These are phyloP conservation scores for Nasua narica DNA, from an alignment of 2,797 vertebrate species.

Conservation along the genomic window DNA sequence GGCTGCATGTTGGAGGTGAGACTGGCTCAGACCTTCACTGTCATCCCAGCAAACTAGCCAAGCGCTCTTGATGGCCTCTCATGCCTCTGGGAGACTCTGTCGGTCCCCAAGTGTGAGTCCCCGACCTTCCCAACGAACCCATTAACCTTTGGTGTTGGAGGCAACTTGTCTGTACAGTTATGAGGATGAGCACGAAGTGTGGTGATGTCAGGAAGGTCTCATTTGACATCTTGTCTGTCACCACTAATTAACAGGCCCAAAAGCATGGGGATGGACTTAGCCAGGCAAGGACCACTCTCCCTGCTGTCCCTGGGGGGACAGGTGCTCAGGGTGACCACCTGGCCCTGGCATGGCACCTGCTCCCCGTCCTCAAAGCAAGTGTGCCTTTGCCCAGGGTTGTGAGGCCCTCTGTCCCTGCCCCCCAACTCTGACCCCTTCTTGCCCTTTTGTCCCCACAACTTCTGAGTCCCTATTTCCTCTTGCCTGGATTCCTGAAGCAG, in stretches of 20 bases:
- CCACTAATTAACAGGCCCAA: constrained; percentile 21
- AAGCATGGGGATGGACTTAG: not conserved
- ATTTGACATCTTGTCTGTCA: not conserved
- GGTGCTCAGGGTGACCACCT: not conserved
- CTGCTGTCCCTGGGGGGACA: not conserved
- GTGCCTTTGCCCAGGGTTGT: too few species aligned
- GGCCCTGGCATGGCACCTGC: not conserved
- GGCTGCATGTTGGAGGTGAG: not conserved
- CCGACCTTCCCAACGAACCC: not conserved
- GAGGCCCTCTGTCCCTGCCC: not conserved
- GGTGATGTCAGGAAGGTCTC: constrained; percentile 4
- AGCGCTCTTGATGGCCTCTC: not conserved
- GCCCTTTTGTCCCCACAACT: not conserved
- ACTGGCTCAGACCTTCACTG: not conserved
- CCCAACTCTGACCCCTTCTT: not conserved
- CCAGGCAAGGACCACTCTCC: not conserved
- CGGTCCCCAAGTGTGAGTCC: not conserved
- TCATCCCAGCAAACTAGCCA: not conserved
- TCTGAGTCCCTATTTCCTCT: not conserved
- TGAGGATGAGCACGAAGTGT: not conserved
- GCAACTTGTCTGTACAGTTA: not conserved
- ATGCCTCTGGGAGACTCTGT: not conserved
- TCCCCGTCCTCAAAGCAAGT: not conserved
- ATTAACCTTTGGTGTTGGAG: not conserved
- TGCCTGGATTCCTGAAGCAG: not conserved